phyloP scores from a whole-genome alignment of 2,113 vertebrate genomes.

The Dicrurus megarhynchus region DNA sequence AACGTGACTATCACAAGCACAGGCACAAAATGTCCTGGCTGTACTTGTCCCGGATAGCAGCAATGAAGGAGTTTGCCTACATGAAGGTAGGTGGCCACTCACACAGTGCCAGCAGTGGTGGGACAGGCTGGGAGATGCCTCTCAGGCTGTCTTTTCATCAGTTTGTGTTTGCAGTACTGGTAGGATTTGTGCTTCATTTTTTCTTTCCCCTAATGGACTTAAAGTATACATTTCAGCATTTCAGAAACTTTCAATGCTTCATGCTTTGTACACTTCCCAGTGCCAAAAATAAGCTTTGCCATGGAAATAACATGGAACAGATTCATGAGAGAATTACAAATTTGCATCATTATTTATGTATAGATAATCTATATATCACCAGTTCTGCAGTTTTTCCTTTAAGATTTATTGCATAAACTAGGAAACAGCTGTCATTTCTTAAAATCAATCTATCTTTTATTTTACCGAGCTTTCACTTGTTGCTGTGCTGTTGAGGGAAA shows the following conservation, averaged over 20 bases:
- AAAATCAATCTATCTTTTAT: not conserved
- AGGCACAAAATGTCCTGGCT: constrained; percentile 94
- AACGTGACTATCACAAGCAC: constrained; percentile 96
- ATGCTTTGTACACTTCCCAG: not conserved
- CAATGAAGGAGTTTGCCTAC: constrained; percentile 98
- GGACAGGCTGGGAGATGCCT: not conserved
- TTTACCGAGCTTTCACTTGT: not conserved
- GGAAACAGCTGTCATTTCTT: not conserved
- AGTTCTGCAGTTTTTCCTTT: not conserved
- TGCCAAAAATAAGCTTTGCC: not conserved
- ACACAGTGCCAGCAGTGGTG: not conserved
- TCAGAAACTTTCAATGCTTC: not conserved
- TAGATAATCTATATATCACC: not conserved
- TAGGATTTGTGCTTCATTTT: not conserved
- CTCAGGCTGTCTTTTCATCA: not conserved
- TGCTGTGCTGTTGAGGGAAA: not conserved
- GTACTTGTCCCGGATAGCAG: constrained; percentile 95
- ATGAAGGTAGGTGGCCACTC: constrained; percentile 85
- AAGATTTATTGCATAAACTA: not conserved
- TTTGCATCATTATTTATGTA: not conserved
- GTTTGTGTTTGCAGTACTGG: not conserved
- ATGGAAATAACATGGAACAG: not conserved
- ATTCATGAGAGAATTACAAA: not conserved
- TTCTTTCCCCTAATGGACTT: not conserved
- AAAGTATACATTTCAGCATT: rapidly evolving